Conservation (phyloP, 2,888 invertebrate species). For the Coleophora flavipennella region DNA sequence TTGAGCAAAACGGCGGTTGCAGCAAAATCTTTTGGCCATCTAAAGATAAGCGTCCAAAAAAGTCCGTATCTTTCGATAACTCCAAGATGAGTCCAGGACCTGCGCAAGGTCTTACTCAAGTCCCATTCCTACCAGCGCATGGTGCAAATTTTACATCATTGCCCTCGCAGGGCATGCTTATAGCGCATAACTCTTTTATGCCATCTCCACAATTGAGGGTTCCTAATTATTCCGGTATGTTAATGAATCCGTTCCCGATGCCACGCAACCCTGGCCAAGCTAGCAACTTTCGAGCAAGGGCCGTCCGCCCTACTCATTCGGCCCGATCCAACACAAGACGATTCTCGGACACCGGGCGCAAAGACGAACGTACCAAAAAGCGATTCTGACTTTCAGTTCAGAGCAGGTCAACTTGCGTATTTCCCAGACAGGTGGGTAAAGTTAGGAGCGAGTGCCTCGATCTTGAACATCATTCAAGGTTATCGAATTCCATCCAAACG, state of each 20-base stretch:
- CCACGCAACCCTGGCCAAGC: background rate
- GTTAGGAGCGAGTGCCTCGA: background rate
- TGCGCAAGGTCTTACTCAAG: background rate
- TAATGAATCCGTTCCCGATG: background rate
- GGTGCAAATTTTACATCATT: background rate
- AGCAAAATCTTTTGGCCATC: background rate
- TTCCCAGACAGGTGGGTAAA: background rate
- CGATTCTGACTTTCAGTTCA: background rate
- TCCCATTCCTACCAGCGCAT: background rate
- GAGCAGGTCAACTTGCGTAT: background rate
- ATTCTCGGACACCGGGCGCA: background rate
- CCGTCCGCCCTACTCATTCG: background rate
- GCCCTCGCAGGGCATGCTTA: background rate
- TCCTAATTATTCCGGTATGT: background rate
- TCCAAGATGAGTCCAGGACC: background rate
- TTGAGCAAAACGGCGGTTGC: background rate
- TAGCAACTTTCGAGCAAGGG: conserved; percentile 1
- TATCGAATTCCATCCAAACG: conserved; percentile 1
- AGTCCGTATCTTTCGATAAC: background rate
- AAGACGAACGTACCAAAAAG: background rate
- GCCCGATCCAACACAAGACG: background rate
- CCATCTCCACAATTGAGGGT: background rate
- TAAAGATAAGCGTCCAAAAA: background rate
- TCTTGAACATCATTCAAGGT: background rate
- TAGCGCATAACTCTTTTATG: too few species aligned